Evolutionary conservation across 2,113 vertebrate species (phyloP).

Genomic region (Dermatemys mawii): DNA sequence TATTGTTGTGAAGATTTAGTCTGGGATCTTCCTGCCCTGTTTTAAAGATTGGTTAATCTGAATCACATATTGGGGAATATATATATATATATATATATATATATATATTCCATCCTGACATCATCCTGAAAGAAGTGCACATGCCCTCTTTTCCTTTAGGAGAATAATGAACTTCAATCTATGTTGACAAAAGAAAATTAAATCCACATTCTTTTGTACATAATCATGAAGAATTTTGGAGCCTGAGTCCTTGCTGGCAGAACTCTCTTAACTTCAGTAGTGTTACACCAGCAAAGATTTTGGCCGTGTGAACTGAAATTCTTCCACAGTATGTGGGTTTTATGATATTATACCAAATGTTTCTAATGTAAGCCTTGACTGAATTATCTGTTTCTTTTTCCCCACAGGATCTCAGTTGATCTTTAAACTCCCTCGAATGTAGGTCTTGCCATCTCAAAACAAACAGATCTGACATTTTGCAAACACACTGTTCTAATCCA

Average conservation of each 20-base stretch:
- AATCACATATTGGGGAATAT: background rate
- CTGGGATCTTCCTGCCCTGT: background rate
- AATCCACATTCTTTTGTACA: background rate
- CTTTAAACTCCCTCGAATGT: conserved; percentile 40
- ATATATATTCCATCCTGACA: background rate
- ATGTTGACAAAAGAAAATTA: background rate
- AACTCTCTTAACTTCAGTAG: background rate
- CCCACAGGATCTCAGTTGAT: conserved; percentile 19
- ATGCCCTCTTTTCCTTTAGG: background rate
- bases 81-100: too few species aligned
- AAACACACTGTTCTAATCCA: conserved; percentile 47
- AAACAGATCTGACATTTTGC: conserved; percentile 62
- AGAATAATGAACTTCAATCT: background rate
- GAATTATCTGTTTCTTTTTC: conserved; percentile 2
- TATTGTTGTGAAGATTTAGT: background rate
- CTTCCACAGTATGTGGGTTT: background rate
- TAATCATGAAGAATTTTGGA: background rate
- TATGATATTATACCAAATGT: background rate
- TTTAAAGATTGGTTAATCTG: background rate
- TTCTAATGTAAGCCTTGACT: background rate
- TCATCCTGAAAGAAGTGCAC: background rate
- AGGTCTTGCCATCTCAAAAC: conserved; percentile 32
- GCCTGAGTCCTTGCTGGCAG: background rate
- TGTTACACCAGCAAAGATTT: background rate
- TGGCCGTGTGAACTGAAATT: background rate